phyloP scores from a whole-genome alignment of 1,140 invertebrate species.

The Ptiloglossa arizonensis region DNA sequence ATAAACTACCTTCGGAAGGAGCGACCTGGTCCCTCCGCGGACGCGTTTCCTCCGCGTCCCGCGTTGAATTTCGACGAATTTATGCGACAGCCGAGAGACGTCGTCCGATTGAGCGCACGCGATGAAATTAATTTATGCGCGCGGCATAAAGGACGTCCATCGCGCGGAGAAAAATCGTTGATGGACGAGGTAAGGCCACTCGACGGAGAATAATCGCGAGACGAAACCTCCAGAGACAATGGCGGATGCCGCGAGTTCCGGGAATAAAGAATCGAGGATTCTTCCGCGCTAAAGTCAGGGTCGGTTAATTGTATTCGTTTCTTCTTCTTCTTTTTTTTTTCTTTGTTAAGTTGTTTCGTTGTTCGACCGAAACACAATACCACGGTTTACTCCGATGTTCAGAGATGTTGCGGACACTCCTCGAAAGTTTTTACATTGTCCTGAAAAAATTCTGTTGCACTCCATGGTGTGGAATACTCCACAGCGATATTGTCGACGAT shows the following conservation, averaged over 20 bases:
- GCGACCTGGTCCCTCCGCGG: constrained; percentile 15
- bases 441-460: too few species aligned
- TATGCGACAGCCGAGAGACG: constrained; percentile 35
- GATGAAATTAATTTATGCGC: constrained; percentile 49
- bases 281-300: too few species aligned
- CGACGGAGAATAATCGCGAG: not conserved
- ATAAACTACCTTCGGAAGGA: constrained; percentile 56
- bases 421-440: too few species aligned
- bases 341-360: too few species aligned
- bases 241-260: too few species aligned
- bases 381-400: too few species aligned
- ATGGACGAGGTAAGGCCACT: constrained; percentile 18
- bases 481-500: too few species aligned
- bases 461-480: too few species aligned
- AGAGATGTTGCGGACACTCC: too few species aligned
- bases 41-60: constrained; percentile 26
- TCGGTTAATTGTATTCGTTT: too few species aligned
- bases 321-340: too few species aligned
- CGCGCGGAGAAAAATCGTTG: constrained; percentile 12
- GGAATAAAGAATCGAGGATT: not conserved
- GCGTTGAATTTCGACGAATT: constrained; percentile 33
- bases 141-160: not conserved
- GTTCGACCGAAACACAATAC: too few species aligned
- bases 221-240: not conserved
- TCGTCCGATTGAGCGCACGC: constrained; percentile 26